phyloP scores from a whole-genome alignment of 2,113 vertebrate species.

The Lampris megalopsis region DNA sequence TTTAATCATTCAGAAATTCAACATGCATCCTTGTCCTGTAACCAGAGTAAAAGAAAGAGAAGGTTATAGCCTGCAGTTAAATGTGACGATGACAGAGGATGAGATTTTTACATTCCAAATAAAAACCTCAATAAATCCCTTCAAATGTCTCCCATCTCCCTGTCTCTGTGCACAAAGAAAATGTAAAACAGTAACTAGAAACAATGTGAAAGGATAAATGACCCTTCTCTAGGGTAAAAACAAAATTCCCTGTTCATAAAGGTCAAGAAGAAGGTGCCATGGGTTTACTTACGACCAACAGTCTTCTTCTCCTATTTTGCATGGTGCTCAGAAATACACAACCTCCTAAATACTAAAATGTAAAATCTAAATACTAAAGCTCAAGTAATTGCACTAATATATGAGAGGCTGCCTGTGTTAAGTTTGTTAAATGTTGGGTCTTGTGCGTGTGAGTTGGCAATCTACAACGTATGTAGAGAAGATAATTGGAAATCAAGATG shows the following conservation, averaged over 20 bases:
- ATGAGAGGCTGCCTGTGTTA: too few species aligned
- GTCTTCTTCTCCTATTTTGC: background rate
- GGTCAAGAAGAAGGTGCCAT: background rate
- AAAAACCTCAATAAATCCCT: constrained; percentile 2
- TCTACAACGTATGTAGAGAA: too few species aligned
- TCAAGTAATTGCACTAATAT: too few species aligned
- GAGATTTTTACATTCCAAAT: constrained; percentile 8
- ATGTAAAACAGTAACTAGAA: background rate
- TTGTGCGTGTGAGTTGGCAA: too few species aligned
- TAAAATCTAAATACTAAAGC: too few species aligned
- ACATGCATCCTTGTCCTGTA: too few species aligned
- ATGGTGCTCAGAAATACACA: too few species aligned
- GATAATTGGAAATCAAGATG: too few species aligned
- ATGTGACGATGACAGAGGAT: background rate
- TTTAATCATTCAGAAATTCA: too few species aligned
- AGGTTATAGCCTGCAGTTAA: background rate
- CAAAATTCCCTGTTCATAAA: background rate
- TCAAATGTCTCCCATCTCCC: constrained; percentile 7
- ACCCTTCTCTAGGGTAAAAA: background rate
- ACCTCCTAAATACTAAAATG: too few species aligned
- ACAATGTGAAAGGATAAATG: background rate
- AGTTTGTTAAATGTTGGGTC: too few species aligned
- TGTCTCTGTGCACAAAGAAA: background rate
- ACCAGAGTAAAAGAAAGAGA: background rate
- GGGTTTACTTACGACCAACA: background rate